A percentile compares a stretch with the other conserved stretches of the same genome.
Evolutionary conservation across 2,888 invertebrate species (phyloP).

Genomic region (Protodeltote pygarga): DNA sequence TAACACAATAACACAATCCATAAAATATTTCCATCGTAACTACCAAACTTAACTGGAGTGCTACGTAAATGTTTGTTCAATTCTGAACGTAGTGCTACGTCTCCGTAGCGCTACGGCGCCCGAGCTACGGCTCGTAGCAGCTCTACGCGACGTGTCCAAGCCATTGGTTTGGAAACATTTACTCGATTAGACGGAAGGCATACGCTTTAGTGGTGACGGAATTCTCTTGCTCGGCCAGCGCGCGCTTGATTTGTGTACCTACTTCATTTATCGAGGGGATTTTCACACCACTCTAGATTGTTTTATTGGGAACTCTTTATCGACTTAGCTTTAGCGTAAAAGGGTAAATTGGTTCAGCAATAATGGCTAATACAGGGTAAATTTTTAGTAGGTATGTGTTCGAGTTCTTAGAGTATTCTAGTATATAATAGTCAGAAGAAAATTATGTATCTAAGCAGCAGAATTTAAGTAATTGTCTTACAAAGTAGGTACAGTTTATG

Average conservation of each 20-base stretch:
- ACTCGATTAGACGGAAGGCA: slow-evolving; percentile 81
- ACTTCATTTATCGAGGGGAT: slow-evolving; percentile 44
- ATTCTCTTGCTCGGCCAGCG: slow-evolving; percentile 65
- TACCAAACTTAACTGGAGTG: slow-evolving; percentile 54
- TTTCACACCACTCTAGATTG: slow-evolving; percentile 40
- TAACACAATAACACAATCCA: slow-evolving; percentile 35
- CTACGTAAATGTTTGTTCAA: slow-evolving; percentile 71
- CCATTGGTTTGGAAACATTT: slow-evolving; percentile 78
- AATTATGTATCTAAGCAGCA: too few species aligned
- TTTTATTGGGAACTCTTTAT: slow-evolving; percentile 38
- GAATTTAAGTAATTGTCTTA: too few species aligned
- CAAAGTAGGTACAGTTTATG: too few species aligned
- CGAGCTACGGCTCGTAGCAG: slow-evolving; percentile 65
- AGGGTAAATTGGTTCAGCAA: slow-evolving; percentile 22
- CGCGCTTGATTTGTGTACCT: slow-evolving; percentile 58
- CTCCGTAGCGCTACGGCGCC: slow-evolving; percentile 59
- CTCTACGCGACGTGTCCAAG: slow-evolving; percentile 72
- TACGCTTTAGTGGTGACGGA: slow-evolving; percentile 76
- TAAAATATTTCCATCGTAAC: slow-evolving; percentile 51
- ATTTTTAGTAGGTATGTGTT: slow-evolving; percentile 2
- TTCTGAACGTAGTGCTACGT: slow-evolving; percentile 56
- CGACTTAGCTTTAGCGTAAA: slow-evolving; percentile 25
- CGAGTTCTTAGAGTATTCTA: background rate
- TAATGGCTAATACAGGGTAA: slow-evolving; percentile 7
- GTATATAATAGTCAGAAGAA: too few species aligned